A percentile compares a stretch with the other conserved stretches of the same genome.
Evolutionary conservation across 2,113 vertebrate genomes (phyloP).

Genomic region (Sturnira hondurensis): DNA sequence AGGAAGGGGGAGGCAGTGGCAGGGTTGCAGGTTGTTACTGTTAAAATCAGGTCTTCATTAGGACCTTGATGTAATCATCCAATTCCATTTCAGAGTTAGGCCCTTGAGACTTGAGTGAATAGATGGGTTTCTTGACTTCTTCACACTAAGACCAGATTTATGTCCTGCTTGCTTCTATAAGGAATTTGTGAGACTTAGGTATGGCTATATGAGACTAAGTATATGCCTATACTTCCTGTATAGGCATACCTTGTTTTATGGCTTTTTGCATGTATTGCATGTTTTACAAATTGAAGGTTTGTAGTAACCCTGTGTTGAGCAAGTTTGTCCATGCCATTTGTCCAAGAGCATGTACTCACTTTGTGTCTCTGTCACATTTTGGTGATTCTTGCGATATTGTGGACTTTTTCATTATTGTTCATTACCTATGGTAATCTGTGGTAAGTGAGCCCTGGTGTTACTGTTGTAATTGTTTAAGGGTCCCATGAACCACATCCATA

Average conservation of each 20-base stretch:
- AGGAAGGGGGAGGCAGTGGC: not conserved
- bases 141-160: not conserved
- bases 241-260: not conserved
- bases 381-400: not conserved
- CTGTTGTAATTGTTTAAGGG: not conserved
- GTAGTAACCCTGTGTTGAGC: not conserved
- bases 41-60: not conserved
- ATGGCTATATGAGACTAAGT: too few species aligned
- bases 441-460: not conserved
- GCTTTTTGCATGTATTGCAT: not conserved
- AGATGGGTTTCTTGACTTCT: conserved; percentile 21
- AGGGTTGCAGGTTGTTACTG: not conserved
- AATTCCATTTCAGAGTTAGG: not conserved
- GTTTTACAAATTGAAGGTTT: not conserved
- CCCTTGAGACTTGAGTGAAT: not conserved
- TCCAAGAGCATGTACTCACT: not conserved
- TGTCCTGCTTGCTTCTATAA: not conserved
- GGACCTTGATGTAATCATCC: not conserved
- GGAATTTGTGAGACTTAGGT: not conserved
- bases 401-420: not conserved
- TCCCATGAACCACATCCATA: not conserved
- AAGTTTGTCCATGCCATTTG: not conserved
- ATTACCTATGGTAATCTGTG: not conserved
- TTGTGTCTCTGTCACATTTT: not conserved
- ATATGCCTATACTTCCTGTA: not conserved